Conservation (phyloP, 1,140 invertebrate genomes). For the Asobara japonica region DNA sequence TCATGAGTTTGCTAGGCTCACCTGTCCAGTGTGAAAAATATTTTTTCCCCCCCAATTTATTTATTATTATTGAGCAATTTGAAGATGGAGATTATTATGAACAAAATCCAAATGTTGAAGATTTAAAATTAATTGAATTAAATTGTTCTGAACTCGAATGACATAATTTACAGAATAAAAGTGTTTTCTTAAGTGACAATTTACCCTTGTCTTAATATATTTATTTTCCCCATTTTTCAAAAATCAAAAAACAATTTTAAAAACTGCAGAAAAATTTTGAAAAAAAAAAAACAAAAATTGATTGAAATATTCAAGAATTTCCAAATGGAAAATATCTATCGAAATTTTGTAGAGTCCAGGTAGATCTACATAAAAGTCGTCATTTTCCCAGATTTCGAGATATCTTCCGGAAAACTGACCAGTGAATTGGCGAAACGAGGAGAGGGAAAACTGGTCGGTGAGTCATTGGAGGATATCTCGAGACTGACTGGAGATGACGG, state of each 20-base stretch:
- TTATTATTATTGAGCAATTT: background rate
- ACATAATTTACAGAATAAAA: background rate
- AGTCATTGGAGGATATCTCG: too few species aligned
- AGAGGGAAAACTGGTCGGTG: too few species aligned
- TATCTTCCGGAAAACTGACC: too few species aligned
- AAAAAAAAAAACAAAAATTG: background rate
- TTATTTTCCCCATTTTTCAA: background rate
- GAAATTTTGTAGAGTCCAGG: too few species aligned
- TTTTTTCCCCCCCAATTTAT: background rate
- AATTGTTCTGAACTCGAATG: background rate
- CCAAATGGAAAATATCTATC: too few species aligned
- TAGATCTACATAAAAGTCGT: too few species aligned
- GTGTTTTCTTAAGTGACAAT: background rate
- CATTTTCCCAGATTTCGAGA: background rate
- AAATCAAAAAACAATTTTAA: background rate
- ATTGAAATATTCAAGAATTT: too few species aligned
- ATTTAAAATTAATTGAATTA: background rate
- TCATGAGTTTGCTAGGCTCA: background rate
- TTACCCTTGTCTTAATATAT: background rate
- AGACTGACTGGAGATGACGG: too few species aligned
- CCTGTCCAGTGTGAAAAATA: background rate
- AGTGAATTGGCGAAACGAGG: too few species aligned
- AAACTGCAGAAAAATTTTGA: background rate
- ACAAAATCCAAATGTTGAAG: background rate
- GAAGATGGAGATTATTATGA: background rate